phyloP scores from a whole-genome alignment of 2,113 vertebrate species.

The Poecile atricapillus region DNA sequence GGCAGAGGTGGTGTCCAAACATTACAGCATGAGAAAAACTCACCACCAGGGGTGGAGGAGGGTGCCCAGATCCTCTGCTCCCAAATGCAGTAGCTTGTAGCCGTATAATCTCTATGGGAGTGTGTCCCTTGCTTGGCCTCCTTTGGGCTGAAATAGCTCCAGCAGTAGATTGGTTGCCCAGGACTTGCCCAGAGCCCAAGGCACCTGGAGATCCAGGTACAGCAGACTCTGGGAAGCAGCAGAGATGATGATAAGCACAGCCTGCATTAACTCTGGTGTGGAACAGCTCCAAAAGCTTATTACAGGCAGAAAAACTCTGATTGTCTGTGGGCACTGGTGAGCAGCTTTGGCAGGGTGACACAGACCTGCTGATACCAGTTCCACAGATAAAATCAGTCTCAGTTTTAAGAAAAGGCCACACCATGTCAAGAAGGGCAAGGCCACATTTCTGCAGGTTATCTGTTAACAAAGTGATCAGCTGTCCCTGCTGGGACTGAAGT shows the following conservation, averaged over 20 bases:
- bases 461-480: background rate
- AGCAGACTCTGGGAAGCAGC: background rate
- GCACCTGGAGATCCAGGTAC: background rate
- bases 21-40: background rate
- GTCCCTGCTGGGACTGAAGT: background rate
- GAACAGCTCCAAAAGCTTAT: background rate
- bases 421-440: accelerated
- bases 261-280: background rate
- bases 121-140: background rate
- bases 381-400: background rate
- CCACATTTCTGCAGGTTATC: background rate
- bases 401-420: background rate
- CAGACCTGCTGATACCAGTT: background rate
- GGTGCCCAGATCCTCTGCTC: background rate
- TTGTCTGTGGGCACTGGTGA: background rate
- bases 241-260: background rate
- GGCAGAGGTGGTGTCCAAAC: background rate
- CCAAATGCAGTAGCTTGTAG: no score
- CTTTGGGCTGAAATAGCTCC: background rate
- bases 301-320: background rate
- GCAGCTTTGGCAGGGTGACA: background rate
- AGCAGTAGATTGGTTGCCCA: accelerated
- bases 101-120: background rate
- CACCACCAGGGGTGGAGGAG: accelerated
- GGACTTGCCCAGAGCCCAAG: background rate